These are phyloP conservation scores for Galemys pyrenaicus DNA, from an alignment of 2,113 vertebrate species.

Conservation along the genomic window DNA sequence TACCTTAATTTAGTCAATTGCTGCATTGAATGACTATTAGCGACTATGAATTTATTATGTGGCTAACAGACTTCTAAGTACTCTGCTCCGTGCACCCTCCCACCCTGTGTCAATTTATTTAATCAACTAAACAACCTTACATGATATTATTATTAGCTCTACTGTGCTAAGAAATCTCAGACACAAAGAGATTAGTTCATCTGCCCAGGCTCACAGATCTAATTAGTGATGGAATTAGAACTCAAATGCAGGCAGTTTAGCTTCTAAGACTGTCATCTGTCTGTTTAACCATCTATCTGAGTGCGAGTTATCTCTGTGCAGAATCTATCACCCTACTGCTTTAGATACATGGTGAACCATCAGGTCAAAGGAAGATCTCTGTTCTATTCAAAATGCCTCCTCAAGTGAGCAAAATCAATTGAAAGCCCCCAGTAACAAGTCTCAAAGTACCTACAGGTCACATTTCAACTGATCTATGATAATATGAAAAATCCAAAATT, in stretches of 20 bases:
- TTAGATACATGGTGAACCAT: background rate
- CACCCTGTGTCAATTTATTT: background rate
- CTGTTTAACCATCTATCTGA: background rate
- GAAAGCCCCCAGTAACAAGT: background rate
- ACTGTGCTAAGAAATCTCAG: background rate
- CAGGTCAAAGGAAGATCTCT: background rate
- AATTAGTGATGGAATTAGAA: background rate
- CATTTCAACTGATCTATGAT: background rate
- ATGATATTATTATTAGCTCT: background rate
- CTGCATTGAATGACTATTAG: background rate
- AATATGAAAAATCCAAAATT: slow-evolving; percentile 3
- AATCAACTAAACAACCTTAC: background rate
- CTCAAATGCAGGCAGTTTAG: background rate
- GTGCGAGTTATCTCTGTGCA: background rate
- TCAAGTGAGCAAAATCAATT: background rate
- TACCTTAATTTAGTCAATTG: background rate
- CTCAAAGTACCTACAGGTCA: background rate
- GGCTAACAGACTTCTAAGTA: background rate
- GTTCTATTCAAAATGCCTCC: background rate
- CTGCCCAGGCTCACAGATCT: background rate
- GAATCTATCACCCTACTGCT: background rate
- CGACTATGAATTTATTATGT: background rate
- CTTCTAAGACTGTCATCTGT: background rate
- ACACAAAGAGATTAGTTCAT: background rate
- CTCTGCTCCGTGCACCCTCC: background rate